Conservation (phyloP, 2,797 vertebrate genomes). For the Loriculus beryllinus region DNA sequence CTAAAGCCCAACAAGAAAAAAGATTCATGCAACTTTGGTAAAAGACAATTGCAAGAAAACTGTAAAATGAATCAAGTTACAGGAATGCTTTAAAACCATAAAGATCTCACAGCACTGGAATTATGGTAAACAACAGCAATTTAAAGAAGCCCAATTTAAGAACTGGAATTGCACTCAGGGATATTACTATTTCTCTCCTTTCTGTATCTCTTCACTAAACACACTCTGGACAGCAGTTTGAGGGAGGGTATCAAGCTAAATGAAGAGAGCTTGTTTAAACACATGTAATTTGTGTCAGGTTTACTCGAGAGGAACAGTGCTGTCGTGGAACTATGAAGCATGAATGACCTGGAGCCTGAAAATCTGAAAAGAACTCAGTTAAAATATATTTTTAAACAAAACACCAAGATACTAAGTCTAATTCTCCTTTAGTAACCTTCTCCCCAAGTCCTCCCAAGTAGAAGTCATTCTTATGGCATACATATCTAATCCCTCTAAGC, state of each 20-base stretch:
- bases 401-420: not conserved
- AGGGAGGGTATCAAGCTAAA: not conserved
- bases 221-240: not conserved
- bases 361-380: not conserved
- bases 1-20: not conserved
- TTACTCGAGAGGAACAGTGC: not conserved
- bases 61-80: not conserved
- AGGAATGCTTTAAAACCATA: not conserved
- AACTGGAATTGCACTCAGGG: not conserved
- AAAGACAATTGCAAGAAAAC: not conserved
- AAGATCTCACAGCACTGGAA: not conserved
- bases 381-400: not conserved
- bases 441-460: not conserved
- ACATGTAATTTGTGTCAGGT: not conserved
- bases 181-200: not conserved
- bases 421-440: not conserved
- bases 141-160: not conserved
- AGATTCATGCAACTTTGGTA: fast-evolving
- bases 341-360: not conserved
- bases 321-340: not conserved
- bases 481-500: not conserved
- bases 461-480: not conserved
- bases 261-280: not conserved
- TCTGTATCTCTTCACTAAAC: not conserved
- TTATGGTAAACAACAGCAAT: not conserved